Evolutionary conservation across 2,113 vertebrate genomes (phyloP).

Genomic region (Peucedramus taeniatus): DNA sequence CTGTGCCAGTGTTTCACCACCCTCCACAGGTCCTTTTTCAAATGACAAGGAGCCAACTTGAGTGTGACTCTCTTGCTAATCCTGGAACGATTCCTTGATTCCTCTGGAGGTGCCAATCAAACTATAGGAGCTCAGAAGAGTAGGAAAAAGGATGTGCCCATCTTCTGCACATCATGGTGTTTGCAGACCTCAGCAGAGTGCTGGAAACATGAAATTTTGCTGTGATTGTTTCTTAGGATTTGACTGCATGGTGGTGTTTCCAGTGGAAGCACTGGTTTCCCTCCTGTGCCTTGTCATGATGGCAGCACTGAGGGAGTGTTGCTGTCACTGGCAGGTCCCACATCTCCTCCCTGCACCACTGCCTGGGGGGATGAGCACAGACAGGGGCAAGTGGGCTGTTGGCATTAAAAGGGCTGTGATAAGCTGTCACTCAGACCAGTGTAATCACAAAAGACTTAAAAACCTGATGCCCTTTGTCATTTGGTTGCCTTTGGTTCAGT

Average conservation of each 20-base stretch:
- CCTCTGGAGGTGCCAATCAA: background rate
- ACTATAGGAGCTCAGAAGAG: background rate
- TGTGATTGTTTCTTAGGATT: background rate
- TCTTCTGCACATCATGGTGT: background rate
- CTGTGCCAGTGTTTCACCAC: background rate
- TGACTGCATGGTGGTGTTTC: background rate
- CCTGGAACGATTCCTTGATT: background rate
- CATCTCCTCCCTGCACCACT: background rate
- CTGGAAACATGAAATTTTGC: background rate
- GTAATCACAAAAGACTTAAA: background rate
- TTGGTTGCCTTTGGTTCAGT: background rate
- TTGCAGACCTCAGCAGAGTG: background rate
- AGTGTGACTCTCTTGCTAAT: background rate
- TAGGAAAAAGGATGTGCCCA: background rate
- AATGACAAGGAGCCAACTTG: background rate
- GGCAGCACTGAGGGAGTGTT: background rate
- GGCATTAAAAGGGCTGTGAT: background rate
- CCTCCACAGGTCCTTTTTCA: background rate
- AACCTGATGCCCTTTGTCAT: background rate
- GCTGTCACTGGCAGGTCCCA: background rate
- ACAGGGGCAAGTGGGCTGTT: background rate
- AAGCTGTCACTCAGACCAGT: background rate
- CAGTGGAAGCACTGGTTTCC: background rate
- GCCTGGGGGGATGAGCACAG: background rate
- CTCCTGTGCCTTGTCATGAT: background rate